These are phyloP conservation scores for Cephus pygmeus DNA, from an alignment of 2,888 invertebrate species.

Conservation along the genomic window DNA sequence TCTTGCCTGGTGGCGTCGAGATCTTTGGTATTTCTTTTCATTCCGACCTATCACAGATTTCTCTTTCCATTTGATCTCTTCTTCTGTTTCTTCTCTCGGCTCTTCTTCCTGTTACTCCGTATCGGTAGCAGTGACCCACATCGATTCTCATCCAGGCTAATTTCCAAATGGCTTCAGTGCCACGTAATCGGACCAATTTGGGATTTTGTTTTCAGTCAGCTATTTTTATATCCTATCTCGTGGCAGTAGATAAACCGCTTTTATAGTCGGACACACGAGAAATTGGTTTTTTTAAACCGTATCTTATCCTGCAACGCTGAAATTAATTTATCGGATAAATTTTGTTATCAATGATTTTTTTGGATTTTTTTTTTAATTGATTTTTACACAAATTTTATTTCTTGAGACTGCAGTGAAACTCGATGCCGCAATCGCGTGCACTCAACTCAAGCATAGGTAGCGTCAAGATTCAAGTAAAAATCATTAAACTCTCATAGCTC, in stretches of 20 bases:
- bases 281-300: background rate
- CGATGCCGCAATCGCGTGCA: background rate
- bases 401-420: background rate
- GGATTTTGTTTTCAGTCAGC: background rate
- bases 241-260: background rate
- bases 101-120: background rate
- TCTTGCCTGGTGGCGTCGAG: slow-evolving; percentile 29
- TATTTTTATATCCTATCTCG: background rate
- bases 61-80: slow-evolving; percentile 14
- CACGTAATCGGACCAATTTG: background rate
- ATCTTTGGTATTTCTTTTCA: slow-evolving; percentile 18
- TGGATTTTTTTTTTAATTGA: slow-evolving; percentile 3
- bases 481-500: background rate
- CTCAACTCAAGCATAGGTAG: background rate
- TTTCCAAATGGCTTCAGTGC: slow-evolving; percentile 3
- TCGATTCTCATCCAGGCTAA: slow-evolving; percentile 11
- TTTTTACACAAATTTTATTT: background rate
- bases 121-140: background rate
- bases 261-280: background rate
- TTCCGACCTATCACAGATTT: slow-evolving; percentile 9
- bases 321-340: background rate
- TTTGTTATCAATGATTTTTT: background rate
- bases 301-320: background rate
- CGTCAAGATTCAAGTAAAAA: background rate
- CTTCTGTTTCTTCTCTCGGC: background rate